Percentiles rank a stretch among this genome's conserved stretches.
phyloP scores from a whole-genome alignment of 1,140 invertebrate species.

The Bicyclus anynana region DNA sequence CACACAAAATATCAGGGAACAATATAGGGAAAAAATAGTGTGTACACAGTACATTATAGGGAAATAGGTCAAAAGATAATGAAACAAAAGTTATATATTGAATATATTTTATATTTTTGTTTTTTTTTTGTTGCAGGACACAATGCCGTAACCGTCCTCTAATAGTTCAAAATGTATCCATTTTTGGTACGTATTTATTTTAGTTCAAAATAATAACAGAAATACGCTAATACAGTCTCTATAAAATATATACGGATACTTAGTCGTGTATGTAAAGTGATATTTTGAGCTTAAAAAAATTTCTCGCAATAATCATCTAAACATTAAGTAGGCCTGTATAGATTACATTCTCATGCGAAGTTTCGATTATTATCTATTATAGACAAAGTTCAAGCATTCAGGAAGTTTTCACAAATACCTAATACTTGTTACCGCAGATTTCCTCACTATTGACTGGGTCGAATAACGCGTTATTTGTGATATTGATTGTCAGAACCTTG shows the following conservation, averaged over 20 bases:
- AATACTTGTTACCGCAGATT: too few relatives aligned
- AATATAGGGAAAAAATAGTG: too few relatives aligned
- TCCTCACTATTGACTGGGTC: too few relatives aligned
- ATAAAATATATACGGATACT: slow-evolving; percentile 57
- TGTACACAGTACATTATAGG: too few relatives aligned
- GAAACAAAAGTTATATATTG: slow-evolving; percentile 28
- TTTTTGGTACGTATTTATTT: slow-evolving; percentile 18
- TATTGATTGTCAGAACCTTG: neutral
- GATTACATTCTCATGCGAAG: slow-evolving; percentile 22
- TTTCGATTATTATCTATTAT: slow-evolving; percentile 24
- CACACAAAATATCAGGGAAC: too few relatives aligned
- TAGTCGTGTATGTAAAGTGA: slow-evolving; percentile 39
- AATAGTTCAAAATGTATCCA: slow-evolving; percentile 34
- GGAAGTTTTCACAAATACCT: too few relatives aligned
- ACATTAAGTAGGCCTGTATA: slow-evolving; percentile 29
- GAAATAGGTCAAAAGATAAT: slow-evolving; percentile 1
- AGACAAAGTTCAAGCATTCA: too few relatives aligned
- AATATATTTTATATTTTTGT: slow-evolving; percentile 29
- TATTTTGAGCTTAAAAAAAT: slow-evolving; percentile 43
- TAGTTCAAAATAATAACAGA: slow-evolving; percentile 32
- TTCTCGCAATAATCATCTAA: slow-evolving; percentile 34
- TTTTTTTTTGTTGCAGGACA: slow-evolving; percentile 35
- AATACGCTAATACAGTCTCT: slow-evolving; percentile 47
- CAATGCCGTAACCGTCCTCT: slow-evolving; percentile 29
- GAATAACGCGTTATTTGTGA: too few relatives aligned